Conservation (phyloP, 2,888 invertebrate species). For the Acanthoscelides obtectus region DNA sequence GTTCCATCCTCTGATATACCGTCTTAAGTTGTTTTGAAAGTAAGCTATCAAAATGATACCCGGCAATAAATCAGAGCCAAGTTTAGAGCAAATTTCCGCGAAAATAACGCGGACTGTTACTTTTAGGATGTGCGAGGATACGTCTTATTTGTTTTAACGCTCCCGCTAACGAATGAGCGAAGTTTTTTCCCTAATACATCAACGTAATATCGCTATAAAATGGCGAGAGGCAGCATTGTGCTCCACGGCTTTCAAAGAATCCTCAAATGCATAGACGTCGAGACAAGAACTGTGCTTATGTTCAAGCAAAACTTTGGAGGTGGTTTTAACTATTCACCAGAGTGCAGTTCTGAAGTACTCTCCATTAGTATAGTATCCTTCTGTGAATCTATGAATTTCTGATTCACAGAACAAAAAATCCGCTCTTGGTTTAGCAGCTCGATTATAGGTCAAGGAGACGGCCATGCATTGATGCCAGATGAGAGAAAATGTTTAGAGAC, state of each 20-base stretch:
- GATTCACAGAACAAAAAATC: no score
- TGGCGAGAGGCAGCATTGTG: background rate
- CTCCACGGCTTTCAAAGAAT: background rate
- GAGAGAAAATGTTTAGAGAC: no score
- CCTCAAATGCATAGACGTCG: background rate
- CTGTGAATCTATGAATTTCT: no score
- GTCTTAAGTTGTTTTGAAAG: background rate
- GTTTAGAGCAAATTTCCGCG: background rate
- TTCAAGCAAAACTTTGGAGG: no score
- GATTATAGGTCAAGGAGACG: no score
- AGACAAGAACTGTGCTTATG: no score
- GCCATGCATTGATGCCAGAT: no score
- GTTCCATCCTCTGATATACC: background rate
- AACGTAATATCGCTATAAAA: background rate
- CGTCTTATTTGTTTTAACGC: background rate
- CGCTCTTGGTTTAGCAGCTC: no score
- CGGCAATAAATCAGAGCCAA: background rate
- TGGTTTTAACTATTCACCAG: no score
- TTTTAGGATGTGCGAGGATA: background rate
- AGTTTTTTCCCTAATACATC: background rate
- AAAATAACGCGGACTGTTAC: background rate
- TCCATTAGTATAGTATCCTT: no score
- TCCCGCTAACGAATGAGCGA: background rate
- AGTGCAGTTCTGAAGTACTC: no score
- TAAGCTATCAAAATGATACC: background rate